phyloP scores from a whole-genome alignment of 2,888 invertebrate species.

The Leucozona laternaria region DNA sequence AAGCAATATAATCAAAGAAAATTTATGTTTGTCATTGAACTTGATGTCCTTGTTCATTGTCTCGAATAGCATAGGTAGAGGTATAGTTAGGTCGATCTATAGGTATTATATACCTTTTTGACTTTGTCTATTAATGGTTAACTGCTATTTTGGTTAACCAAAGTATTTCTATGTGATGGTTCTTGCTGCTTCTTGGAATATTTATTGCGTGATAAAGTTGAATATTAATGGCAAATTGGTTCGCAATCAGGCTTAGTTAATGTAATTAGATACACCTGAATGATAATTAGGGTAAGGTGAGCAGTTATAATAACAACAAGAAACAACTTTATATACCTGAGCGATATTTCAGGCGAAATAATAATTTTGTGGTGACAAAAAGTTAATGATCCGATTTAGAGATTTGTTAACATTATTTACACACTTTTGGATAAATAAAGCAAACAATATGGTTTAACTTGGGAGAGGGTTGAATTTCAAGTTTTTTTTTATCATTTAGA shows the following conservation, averaged over 20 bases:
- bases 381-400: constrained; percentile 16
- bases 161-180: background rate
- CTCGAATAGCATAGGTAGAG: background rate
- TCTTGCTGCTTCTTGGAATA: constrained; percentile 32
- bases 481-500: too few relatives aligned
- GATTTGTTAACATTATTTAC: background rate
- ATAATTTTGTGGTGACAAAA: constrained; percentile 28
- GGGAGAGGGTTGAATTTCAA: too few relatives aligned
- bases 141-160: constrained; percentile 33
- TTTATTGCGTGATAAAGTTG: constrained; percentile 71
- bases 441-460: too few relatives aligned
- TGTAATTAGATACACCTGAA: constrained; percentile 49
- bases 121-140: constrained; percentile 29
- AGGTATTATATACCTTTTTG: background rate
- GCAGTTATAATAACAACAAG: background rate
- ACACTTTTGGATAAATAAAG: background rate
- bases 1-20: constrained; percentile 12
- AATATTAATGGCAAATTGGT: constrained; percentile 71
- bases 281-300: constrained; percentile 37
- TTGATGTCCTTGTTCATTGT: constrained; percentile 22
- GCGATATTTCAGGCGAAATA: background rate
- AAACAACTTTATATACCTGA: background rate
- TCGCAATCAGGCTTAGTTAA: constrained; percentile 47
- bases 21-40: constrained; percentile 62
- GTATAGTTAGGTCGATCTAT: background rate